Percentiles rank a stretch among this genome's conserved stretches.
Conservation (phyloP, 2,888 invertebrate species). For the Selenia dentaria region DNA sequence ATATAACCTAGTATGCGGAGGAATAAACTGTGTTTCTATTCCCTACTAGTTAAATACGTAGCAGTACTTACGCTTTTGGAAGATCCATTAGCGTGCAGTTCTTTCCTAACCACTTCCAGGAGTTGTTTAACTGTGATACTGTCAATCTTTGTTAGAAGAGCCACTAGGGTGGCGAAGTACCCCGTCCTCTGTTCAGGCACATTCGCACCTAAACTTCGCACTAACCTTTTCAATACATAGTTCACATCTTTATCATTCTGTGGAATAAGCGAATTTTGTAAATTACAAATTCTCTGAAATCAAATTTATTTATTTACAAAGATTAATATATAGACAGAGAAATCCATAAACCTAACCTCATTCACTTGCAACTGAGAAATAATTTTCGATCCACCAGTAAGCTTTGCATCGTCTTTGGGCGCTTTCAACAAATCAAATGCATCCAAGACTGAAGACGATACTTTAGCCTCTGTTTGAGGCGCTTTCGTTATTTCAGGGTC, state of each 20-base stretch:
- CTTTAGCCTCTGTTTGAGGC: slow-evolving; percentile 47
- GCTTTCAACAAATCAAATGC: slow-evolving; percentile 71
- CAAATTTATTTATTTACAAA: neutral
- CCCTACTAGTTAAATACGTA: no score
- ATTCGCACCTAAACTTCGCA: slow-evolving; percentile 90
- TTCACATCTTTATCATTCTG: slow-evolving; percentile 86
- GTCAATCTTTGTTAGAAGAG: slow-evolving; percentile 79
- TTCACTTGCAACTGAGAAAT: slow-evolving; percentile 62
- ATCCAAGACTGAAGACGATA: slow-evolving; percentile 67
- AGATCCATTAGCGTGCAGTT: slow-evolving; percentile 86
- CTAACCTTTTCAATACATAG: slow-evolving; percentile 88
- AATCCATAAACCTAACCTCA: slow-evolving; percentile 72
- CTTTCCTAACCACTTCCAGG: slow-evolving; percentile 85
- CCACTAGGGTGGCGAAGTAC: slow-evolving; percentile 88
- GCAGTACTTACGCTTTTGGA: slow-evolving; percentile 86
- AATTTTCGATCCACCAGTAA: slow-evolving; percentile 71
- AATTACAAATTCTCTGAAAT: neutral
- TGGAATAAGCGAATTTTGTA: slow-evolving; percentile 33
- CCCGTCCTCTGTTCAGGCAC: slow-evolving; percentile 86
- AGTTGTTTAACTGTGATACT: slow-evolving; percentile 79
- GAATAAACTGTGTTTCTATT: no score
- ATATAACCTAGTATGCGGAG: no score
- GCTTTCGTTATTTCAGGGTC: slow-evolving; percentile 48
- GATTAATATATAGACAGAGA: slow-evolving; percentile 2
- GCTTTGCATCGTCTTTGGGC: slow-evolving; percentile 62